A percentile compares a stretch with the other conserved stretches of the same genome.
These are phyloP conservation scores for Tortrix viridana DNA, from an alignment of 2,888 invertebrate species.

Conservation along the genomic window DNA sequence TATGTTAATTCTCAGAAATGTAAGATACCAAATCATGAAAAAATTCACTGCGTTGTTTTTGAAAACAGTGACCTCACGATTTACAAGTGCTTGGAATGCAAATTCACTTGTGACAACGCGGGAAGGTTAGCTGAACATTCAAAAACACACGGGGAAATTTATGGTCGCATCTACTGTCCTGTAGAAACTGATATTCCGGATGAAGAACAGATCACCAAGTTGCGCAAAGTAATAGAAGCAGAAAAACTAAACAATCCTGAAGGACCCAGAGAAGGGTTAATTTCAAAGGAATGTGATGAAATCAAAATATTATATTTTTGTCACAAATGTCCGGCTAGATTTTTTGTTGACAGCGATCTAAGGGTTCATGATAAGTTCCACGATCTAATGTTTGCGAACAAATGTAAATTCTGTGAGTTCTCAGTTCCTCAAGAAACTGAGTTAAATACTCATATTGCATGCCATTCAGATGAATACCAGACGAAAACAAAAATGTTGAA, in stretches of 20 bases:
- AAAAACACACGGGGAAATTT: constrained; percentile 89
- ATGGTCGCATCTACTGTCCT: constrained; percentile 88
- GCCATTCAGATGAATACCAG: constrained; percentile 92
- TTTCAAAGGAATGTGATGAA: constrained; percentile 55
- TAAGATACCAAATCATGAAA: constrained; percentile 93
- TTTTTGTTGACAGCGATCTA: constrained; percentile 89
- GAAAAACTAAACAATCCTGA: constrained; percentile 61
- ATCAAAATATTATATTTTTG: constrained; percentile 88
- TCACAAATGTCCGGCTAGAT: constrained; percentile 92
- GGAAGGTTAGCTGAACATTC: constrained; percentile 88
- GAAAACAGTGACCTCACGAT: constrained; percentile 81
- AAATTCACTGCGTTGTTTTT: constrained; percentile 86
- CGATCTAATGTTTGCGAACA: constrained; percentile 84
- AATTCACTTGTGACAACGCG: constrained; percentile 90
- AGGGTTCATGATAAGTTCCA: constrained; percentile 89
- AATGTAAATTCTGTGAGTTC: constrained; percentile 91
- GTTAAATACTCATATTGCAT: constrained; percentile 87
- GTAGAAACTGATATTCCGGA: constrained; percentile 87
- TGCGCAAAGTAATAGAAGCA: constrained; percentile 69
- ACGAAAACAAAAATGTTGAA: constrained; percentile 89
- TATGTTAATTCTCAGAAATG: constrained; percentile 92
- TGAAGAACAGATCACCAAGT: constrained; percentile 85
- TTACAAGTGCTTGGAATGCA: constrained; percentile 90
- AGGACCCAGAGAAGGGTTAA: constrained; percentile 58
- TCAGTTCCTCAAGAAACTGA: constrained; percentile 89